phyloP scores from a whole-genome alignment of 2,797 vertebrate species.

The Karalla daura region DNA sequence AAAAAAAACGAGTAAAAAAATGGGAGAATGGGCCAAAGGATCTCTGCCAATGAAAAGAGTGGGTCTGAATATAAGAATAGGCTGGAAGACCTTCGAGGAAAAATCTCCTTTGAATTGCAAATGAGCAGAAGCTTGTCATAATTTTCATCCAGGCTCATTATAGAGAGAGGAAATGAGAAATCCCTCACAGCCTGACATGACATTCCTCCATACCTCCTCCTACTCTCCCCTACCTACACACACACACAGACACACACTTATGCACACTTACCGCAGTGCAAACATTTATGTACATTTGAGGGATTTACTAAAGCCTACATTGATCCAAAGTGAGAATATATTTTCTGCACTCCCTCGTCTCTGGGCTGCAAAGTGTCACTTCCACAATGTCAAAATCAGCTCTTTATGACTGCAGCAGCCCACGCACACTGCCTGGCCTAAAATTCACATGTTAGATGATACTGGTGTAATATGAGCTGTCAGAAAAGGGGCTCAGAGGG shows the following conservation, averaged over 20 bases:
- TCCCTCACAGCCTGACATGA: background rate
- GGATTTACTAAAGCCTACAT: background rate
- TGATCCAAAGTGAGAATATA: conserved; percentile 5
- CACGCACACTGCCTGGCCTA: background rate
- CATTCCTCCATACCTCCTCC: background rate
- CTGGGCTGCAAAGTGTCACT: background rate
- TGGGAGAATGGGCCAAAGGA: background rate
- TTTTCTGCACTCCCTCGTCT: conserved; percentile 11
- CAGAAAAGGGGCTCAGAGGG: too few species aligned
- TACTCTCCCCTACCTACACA: background rate
- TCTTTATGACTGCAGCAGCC: background rate
- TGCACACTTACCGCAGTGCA: background rate
- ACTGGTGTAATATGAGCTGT: conserved; percentile 13
- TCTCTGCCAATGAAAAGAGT: background rate
- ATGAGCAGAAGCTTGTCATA: conserved; percentile 19
- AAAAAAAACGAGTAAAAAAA: background rate
- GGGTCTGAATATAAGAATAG: conserved; percentile 17
- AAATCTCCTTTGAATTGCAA: conserved; percentile 34
- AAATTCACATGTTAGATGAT: conserved; percentile 17
- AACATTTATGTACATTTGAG: conserved; percentile 3
- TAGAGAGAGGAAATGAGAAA: conserved; percentile 18
- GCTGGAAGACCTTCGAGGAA: conserved; percentile 1
- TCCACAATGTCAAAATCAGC: conserved; percentile 5
- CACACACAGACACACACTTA: background rate
- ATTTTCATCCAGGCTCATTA: conserved; percentile 21